phyloP scores from a whole-genome alignment of 2,888 invertebrate species.

The Tholera decimalis region DNA sequence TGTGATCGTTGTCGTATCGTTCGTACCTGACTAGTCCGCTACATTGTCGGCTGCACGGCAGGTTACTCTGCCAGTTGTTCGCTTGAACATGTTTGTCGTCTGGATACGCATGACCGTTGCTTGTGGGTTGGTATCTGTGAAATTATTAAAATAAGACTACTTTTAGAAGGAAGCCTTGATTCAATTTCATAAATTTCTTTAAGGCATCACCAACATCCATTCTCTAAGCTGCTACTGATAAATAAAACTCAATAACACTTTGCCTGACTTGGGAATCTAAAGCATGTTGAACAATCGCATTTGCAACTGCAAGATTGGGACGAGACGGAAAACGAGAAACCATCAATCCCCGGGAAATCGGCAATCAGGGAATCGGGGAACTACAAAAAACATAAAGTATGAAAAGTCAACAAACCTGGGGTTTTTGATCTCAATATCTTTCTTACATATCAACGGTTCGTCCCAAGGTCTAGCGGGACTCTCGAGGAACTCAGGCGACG shows the following conservation, averaged over 20 bases:
- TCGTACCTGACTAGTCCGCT: conserved; percentile 88
- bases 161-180: background rate
- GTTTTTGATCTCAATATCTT: conserved; percentile 77
- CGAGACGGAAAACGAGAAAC: background rate
- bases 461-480: conserved; percentile 92
- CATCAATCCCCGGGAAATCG: too few relatives aligned
- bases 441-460: conserved; percentile 86
- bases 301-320: background rate
- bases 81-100: conserved; percentile 75
- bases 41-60: conserved; percentile 84
- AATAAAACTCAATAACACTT: background rate
- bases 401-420: conserved; percentile 70
- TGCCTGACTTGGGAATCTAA: background rate
- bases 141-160: background rate
- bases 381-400: background rate
- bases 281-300: background rate
- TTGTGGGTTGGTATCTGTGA: conserved; percentile 71
- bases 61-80: conserved; percentile 78
- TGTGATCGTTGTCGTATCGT: conserved; percentile 18
- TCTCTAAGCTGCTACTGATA: background rate
- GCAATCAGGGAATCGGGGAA: too few relatives aligned
- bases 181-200: background rate
- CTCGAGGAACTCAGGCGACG: conserved; percentile 90
- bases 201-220: background rate
- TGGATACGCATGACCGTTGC: conserved; percentile 66